A percentile compares a stretch with the other conserved stretches of the same genome.
These are phyloP conservation scores for Plusia festucae DNA, from an alignment of 2,888 invertebrate species.

Conservation along the genomic window DNA sequence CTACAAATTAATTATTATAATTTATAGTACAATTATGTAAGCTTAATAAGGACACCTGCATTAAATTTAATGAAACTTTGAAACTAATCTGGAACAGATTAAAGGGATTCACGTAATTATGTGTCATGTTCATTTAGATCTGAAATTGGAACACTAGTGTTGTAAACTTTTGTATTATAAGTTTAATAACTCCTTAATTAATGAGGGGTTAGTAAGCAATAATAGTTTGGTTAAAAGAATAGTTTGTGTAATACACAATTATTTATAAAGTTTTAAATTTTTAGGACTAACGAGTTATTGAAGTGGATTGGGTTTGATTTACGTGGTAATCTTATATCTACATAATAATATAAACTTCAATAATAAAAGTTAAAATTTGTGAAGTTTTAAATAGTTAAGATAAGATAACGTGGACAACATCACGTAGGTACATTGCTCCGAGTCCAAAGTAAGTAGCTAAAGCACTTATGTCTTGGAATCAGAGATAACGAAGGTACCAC, in stretches of 20 bases:
- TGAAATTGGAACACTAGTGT: conserved; percentile 34
- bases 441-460: too few relatives aligned
- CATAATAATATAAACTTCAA: too few relatives aligned
- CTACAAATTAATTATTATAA: conserved; percentile 20
- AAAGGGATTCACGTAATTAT: conserved; percentile 56
- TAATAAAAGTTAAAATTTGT: too few relatives aligned
- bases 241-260: conserved; percentile 36
- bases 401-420: too few relatives aligned
- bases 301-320: too few relatives aligned
- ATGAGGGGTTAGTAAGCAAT: conserved; percentile 42
- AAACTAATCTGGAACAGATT: conserved; percentile 42
- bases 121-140: conserved; percentile 43
- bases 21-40: neutral
- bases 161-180: conserved; percentile 51
- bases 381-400: too few relatives aligned
- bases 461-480: too few relatives aligned
- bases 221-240: conserved; percentile 44
- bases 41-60: conserved; percentile 26
- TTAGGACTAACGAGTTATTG: too few relatives aligned
- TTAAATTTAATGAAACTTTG: conserved; percentile 30
- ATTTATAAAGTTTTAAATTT: too few relatives aligned
- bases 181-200: conserved; percentile 54
- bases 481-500: too few relatives aligned
- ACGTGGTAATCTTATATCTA: too few relatives aligned
- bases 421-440: too few relatives aligned